phyloP scores from a whole-genome alignment of 2,797 vertebrate genomes.

The Borostomias antarcticus region DNA sequence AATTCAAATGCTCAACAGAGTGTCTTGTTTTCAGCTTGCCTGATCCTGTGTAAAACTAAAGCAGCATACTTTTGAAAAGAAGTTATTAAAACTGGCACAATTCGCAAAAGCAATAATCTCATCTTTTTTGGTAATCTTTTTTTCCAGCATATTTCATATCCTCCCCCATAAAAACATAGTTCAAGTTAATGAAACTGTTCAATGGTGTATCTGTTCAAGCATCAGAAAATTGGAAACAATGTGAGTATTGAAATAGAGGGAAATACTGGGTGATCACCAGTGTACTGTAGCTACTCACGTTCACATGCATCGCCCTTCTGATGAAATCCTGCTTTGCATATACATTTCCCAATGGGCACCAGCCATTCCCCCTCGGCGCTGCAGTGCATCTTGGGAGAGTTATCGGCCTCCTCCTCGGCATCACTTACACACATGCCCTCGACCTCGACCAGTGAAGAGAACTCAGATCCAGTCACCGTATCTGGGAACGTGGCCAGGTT shows the following conservation, averaged over 20 bases:
- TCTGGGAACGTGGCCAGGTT: slow-evolving; percentile 98
- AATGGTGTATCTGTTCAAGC: neutral
- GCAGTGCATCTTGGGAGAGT: slow-evolving; percentile 99
- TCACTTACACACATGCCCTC: slow-evolving; percentile 93
- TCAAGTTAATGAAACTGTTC: neutral
- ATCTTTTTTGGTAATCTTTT: no score
- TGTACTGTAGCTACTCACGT: slow-evolving; percentile 83
- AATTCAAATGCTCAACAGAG: slow-evolving; percentile 30
- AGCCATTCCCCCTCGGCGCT: slow-evolving; percentile 98
- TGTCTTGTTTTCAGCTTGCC: slow-evolving; percentile 8
- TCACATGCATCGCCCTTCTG: slow-evolving; percentile 97
- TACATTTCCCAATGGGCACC: slow-evolving; percentile 99
- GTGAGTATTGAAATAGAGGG: neutral
- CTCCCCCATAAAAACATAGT: neutral
- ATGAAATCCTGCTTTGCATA: slow-evolving; percentile 98
- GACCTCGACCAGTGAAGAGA: slow-evolving; percentile 98
- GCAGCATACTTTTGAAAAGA: slow-evolving; percentile 16
- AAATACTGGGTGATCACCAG: slow-evolving; percentile 14
- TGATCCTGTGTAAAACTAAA: slow-evolving; percentile 19
- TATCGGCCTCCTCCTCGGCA: slow-evolving; percentile 96
- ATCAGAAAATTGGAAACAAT: neutral
- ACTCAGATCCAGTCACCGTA: slow-evolving; percentile 98
- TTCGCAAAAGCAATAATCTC: neutral
- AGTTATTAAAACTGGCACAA: slow-evolving; percentile 6
- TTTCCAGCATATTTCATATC: neutral